Base-by-base conservation (phyloP, 2,888 invertebrate species). In the Nephrotoma guestfalica region DNA sequence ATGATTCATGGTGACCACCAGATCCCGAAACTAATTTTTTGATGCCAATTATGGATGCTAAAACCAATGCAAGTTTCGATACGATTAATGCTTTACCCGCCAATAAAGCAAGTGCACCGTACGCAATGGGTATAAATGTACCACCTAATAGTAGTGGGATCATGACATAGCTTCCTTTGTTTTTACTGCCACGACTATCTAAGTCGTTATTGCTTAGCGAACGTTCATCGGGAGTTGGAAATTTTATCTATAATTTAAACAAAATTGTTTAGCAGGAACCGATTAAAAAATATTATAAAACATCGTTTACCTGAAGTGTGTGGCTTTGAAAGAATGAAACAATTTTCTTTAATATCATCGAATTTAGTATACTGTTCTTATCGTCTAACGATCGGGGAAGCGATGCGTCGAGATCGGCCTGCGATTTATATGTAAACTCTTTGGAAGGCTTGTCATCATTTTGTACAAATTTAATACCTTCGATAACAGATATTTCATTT, bases 51-150 rank as follows among this genome's bases (percentile, higher is more conserved):
- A 97, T 96, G 88, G 95, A 96, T 87, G 97, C 96, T 86, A 97
- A 92, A 0, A 96, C 96, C 86, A 97, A 91, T 0, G 97, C 97
- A 88, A 97, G 91, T 90, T 97, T 97, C 88, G 96, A 96, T 86
- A 97, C 95, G 89, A 97, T 96, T 88, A 97, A 91, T 83, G 97
- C 97, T 91, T 97, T 97, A 88, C 97, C 97, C 83, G 97, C 96
- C 87, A 97, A 90, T 86, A 97, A 93, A 30, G 96, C 96, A 41
- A 97, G 91, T 7, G 96, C 96, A 87, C 96, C 97, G 87, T 96
- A 94, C 2, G 96, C 96, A 86, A 97, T 92, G 5, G 97, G 97
- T 83, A 97, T 94, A 90, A 97, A 92, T 89, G 96, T 96, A 86
- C 96, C 96, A 87, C 95, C 96, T 88, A 96, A 94, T 88, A 97